Percentiles rank a stretch among this genome's conserved stretches.
Conservation (phyloP, 2,113 vertebrate species). For the Gorsachius goisagi region DNA sequence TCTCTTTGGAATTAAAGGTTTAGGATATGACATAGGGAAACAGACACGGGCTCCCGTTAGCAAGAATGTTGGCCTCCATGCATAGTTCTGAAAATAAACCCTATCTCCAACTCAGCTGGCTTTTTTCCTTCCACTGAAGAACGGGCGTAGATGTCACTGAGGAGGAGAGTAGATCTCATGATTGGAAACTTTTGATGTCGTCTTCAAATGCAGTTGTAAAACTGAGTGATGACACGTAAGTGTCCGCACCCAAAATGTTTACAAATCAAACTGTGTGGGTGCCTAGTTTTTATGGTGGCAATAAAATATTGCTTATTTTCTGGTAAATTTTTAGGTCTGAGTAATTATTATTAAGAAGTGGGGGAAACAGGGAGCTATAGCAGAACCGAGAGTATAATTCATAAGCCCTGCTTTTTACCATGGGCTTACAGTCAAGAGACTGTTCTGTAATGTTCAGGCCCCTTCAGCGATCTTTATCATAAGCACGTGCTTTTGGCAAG, state of each 20-base stretch:
- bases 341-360: not conserved
- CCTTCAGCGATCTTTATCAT: not conserved
- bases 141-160: not conserved
- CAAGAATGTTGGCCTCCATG: not conserved
- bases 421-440: not conserved
- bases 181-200: not conserved
- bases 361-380: not conserved
- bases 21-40: conserved; percentile 10
- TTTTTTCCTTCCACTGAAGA: not conserved
- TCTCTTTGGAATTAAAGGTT: conserved; percentile 40
- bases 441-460: not conserved
- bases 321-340: not conserved
- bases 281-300: not conserved
- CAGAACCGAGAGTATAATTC: not conserved
- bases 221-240: not conserved
- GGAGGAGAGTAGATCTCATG: not conserved
- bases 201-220: conserved; percentile 35
- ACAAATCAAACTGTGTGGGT: not conserved
- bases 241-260: not conserved
- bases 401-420: not conserved
- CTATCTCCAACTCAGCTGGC: not conserved
- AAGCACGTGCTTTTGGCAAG: not conserved
- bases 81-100: conserved; percentile 26
- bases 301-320: not conserved
- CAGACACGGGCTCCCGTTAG: not conserved